These are phyloP conservation scores for Lathamus discolor DNA, from an alignment of 2,113 vertebrate genomes.

Conservation along the genomic window DNA sequence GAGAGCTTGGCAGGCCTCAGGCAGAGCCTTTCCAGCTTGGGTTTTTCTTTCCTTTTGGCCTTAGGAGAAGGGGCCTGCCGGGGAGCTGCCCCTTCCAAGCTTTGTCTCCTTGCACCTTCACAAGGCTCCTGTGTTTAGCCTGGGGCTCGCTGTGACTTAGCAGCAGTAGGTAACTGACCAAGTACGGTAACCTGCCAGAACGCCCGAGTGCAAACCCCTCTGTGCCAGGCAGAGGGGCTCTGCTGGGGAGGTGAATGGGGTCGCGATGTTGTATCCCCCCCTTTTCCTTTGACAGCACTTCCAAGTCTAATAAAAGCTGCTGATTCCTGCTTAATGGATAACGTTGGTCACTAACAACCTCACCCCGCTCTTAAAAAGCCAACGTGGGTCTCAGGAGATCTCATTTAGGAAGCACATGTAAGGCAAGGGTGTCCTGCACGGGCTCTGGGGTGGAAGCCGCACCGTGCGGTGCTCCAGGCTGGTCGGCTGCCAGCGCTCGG, in stretches of 20 bases:
- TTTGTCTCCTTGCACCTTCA: not conserved
- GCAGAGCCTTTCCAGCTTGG: not conserved
- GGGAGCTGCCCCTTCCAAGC: not conserved
- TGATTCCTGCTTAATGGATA: not conserved
- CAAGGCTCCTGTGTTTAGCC: not conserved
- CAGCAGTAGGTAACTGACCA: not conserved
- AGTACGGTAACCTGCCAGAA: not conserved
- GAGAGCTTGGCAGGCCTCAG: not conserved
- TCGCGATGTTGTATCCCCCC: not conserved
- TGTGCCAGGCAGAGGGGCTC: not conserved
- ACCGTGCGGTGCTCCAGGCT: not conserved
- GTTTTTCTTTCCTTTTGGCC: not conserved
- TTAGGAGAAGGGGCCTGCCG: not conserved
- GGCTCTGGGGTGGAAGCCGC: not conserved
- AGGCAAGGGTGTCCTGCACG: not conserved
- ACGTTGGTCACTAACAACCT: constrained; percentile 11
- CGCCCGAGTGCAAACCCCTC: not conserved
- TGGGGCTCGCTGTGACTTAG: not conserved
- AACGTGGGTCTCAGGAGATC: not conserved
- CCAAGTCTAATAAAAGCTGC: not conserved
- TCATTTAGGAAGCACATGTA: constrained; percentile 7
- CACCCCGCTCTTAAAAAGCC: not conserved
- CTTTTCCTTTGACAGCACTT: not conserved
- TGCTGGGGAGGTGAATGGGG: not conserved
- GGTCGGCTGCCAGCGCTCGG: not conserved